Conservation (phyloP, 1,140 invertebrate genomes). For the Euura saliciscinereae region DNA sequence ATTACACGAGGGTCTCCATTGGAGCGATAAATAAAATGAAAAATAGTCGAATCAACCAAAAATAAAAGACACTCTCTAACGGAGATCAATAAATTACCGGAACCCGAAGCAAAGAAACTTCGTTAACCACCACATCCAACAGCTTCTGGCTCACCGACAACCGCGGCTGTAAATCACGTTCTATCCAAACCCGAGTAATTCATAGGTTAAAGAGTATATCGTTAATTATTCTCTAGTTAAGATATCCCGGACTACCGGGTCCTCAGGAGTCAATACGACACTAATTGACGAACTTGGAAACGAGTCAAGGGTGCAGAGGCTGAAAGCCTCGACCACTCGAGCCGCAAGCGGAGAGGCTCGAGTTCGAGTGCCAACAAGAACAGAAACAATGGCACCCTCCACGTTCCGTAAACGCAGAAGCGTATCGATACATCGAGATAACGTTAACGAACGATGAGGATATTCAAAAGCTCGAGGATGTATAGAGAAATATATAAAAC, state of each 20-base stretch:
- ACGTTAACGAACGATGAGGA: not conserved
- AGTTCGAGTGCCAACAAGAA: not conserved
- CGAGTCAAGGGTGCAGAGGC: not conserved
- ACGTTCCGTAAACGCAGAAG: not conserved
- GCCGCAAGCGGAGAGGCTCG: not conserved
- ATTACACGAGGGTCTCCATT: not conserved
- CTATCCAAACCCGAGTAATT: not conserved
- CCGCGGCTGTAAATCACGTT: not conserved
- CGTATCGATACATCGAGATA: not conserved
- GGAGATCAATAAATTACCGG: no score
- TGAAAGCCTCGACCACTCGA: constrained; percentile 1
- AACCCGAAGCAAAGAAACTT: no score
- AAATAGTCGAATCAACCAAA: no score
- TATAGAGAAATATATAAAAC: not conserved
- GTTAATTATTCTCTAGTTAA: constrained; percentile 4
- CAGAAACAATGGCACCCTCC: not conserved
- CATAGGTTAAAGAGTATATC: not conserved
- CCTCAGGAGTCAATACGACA: not conserved
- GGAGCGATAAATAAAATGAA: not conserved
- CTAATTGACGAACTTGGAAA: not conserved
- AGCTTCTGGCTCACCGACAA: not conserved
- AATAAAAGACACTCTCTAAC: no score
- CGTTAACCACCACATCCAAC: no score
- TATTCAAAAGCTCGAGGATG: not conserved
- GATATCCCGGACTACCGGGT: not conserved